Percentiles rank a stretch among this genome's conserved stretches.
Evolutionary conservation across 2,797 vertebrate genomes (phyloP).

Genomic region (Molossus alvarezi): DNA sequence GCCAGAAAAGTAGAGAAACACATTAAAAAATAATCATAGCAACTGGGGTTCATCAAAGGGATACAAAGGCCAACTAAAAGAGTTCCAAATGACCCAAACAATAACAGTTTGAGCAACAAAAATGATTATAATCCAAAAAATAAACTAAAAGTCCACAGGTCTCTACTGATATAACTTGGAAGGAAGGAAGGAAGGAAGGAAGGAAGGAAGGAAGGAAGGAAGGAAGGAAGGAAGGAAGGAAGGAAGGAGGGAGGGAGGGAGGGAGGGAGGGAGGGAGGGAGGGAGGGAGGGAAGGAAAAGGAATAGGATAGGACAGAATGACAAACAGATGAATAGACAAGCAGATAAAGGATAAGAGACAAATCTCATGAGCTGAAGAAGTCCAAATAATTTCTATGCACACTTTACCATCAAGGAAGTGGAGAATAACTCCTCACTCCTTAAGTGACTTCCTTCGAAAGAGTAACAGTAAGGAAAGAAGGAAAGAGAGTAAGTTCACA

Average conservation of each 20-base stretch:
- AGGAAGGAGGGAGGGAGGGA: background rate
- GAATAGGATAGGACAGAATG: background rate
- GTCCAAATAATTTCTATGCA: background rate
- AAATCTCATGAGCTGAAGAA: background rate
- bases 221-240: background rate
- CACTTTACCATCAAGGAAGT: background rate
- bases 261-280: background rate
- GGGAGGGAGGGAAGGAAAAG: fast-evolving
- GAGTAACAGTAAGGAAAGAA: background rate
- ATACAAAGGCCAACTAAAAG: background rate
- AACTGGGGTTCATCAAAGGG: background rate
- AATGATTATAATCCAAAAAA: background rate
- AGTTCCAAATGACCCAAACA: background rate
- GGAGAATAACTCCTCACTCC: background rate
- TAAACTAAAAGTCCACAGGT: background rate
- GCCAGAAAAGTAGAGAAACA: background rate
- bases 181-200: background rate
- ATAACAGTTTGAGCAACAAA: background rate
- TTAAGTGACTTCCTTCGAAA: background rate
- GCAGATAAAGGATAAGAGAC: background rate
- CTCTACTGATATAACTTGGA: background rate
- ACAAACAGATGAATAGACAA: background rate
- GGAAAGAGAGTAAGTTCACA: too few relatives aligned
- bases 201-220: background rate
- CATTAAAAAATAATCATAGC: background rate